Conservation (phyloP, 2,797 vertebrate genomes). For the Chelon labrosus region DNA sequence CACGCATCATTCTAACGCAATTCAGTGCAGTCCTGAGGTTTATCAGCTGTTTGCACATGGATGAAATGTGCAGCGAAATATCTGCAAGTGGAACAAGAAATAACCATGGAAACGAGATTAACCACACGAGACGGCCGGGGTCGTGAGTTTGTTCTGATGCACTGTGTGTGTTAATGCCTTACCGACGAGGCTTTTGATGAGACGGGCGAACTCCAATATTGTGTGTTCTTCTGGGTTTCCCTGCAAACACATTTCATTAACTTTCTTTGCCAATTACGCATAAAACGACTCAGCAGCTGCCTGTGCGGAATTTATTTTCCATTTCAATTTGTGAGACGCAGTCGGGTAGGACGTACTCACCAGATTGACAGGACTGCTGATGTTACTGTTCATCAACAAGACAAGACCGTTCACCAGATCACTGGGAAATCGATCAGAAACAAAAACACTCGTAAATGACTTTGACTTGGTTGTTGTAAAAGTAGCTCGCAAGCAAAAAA, state of each 20-base stretch:
- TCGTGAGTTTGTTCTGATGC: not conserved
- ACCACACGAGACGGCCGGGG: not conserved
- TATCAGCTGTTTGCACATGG: too few relatives aligned
- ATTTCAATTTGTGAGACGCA: conserved; percentile 4
- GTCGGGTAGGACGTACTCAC: conserved; percentile 81
- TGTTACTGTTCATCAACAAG: conserved; percentile 97
- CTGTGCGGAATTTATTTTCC: not conserved
- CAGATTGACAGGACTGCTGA: conserved; percentile 98
- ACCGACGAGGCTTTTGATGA: conserved; percentile 99
- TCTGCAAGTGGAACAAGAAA: not conserved
- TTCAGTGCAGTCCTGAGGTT: not conserved
- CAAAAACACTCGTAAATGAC: not conserved
- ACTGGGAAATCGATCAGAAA: conserved; percentile 75
- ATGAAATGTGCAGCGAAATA: not conserved
- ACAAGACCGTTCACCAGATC: conserved; percentile 98
- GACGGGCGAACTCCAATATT: conserved; percentile 96
- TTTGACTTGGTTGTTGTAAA: too few relatives aligned
- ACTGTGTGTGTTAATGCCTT: conserved; percentile 48
- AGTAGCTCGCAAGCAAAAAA: too few relatives aligned
- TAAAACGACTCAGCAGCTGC: not conserved
- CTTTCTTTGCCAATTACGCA: conserved; percentile 17
- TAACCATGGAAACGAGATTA: not conserved
- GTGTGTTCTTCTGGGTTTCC: conserved; percentile 99
- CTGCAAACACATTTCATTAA: conserved; percentile 77
- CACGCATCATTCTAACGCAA: not conserved